Percentiles rank a stretch among this genome's conserved stretches.
phyloP scores from a whole-genome alignment of 2,888 invertebrate species.

The Folsomia manolachei region DNA sequence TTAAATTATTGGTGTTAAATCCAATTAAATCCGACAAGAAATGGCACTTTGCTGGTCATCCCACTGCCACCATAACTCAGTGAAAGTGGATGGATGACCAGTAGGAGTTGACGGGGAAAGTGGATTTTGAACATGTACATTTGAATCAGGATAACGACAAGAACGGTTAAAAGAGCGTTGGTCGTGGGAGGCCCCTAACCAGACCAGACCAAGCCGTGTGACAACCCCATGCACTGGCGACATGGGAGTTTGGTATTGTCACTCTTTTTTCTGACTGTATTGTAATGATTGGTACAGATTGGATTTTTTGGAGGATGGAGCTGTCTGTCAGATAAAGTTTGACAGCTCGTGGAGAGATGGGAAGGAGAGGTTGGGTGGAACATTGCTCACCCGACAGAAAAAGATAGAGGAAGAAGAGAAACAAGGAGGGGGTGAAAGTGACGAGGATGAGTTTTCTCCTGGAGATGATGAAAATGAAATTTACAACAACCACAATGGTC shows the following conservation, averaged over 20 bases:
- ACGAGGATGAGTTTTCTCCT: constrained; percentile 52
- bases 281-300: constrained; percentile 36
- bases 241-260: not conserved
- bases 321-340: constrained; percentile 39
- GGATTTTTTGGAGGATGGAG: constrained; percentile 31
- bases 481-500: constrained; percentile 9
- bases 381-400: constrained; percentile 38
- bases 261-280: not conserved
- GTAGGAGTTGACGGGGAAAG: no score
- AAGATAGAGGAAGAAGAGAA: constrained; percentile 37
- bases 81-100: not conserved
- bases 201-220: no score
- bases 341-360: constrained; percentile 44
- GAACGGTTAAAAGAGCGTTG: no score
- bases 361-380: constrained; percentile 40
- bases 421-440: constrained; percentile 51
- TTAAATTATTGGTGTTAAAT: not conserved
- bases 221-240: not conserved
- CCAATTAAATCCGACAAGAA: not conserved
- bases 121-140: no score
- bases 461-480: constrained; percentile 8
- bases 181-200: no score
- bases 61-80: not conserved
- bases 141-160: no score
- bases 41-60: not conserved